Percentiles rank a stretch among this genome's conserved stretches.
Conservation (phyloP, 2,888 invertebrate species). For the Campaea margaritaria region DNA sequence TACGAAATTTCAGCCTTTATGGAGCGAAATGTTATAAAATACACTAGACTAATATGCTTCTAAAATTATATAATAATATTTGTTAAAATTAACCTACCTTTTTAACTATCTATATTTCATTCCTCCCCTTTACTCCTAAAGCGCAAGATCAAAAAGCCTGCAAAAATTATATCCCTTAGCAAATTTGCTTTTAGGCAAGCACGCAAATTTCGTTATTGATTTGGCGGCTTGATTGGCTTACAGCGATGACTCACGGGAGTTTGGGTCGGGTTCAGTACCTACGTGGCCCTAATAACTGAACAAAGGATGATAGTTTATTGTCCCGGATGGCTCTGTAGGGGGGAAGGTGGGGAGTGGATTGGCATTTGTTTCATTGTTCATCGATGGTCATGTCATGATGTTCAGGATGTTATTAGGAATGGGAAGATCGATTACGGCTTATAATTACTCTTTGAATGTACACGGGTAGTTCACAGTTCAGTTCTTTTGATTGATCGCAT, state of each 20-base stretch:
- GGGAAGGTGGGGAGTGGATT: slow-evolving; percentile 12
- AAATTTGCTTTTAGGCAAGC: neutral
- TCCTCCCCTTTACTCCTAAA: too few species aligned
- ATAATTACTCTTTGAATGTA: slow-evolving; percentile 12
- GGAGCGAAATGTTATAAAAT: too few species aligned
- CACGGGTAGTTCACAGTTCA: slow-evolving; percentile 10
- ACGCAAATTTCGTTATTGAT: slow-evolving; percentile 25
- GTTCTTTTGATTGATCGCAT: slow-evolving; percentile 12
- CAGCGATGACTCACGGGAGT: slow-evolving; percentile 55
- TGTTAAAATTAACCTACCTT: too few species aligned
- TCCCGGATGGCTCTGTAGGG: slow-evolving; percentile 20
- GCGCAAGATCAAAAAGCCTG: too few species aligned
- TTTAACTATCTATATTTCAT: too few species aligned
- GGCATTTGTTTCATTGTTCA: slow-evolving; percentile 13
- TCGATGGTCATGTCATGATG: slow-evolving; percentile 7
- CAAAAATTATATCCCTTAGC: slow-evolving; percentile 1
- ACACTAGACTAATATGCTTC: too few species aligned
- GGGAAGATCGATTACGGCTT: slow-evolving; percentile 5
- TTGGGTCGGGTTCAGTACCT: slow-evolving; percentile 56
- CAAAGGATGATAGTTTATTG: slow-evolving; percentile 63
- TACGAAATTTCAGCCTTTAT: too few species aligned
- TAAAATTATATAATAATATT: too few species aligned
- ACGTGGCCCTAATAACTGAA: slow-evolving; percentile 61
- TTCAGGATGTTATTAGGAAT: slow-evolving; percentile 20
- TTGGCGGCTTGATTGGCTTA: slow-evolving; percentile 48